Evolutionary conservation across 2,888 invertebrate species (phyloP), one percentile per base, ranked within the genome.

Genomic region (Fissipunctia ypsillon): DNA sequence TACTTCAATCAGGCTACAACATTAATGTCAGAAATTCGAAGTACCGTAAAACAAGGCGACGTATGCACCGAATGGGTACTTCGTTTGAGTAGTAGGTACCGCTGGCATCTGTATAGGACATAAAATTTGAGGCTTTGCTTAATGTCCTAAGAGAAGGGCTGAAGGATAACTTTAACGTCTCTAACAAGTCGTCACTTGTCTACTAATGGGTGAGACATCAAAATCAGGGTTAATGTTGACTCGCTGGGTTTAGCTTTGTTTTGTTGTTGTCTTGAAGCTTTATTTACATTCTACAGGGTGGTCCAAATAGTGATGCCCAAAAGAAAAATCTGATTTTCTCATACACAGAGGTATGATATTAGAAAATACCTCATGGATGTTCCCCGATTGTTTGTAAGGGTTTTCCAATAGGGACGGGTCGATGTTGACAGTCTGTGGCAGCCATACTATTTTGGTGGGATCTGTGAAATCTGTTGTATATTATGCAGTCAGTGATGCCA

Each of bases 31-130:
- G 73, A 76, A 80, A 67, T 80, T 57, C 50, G 60, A 73, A 78
- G 73, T 78, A 69, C 69, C 65, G 57, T 86, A 81, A 81, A 84
- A 81, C 79, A 75, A 60, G 77, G 83, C 79, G 73, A 83, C 84
- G 84, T 84, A 78, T 87, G 87, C 84, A 61, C 73, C 19, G 66
- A 86, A 88, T 78, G 81, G 85, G 81, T 76, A 81, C 78, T 87
- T 81, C 70, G 80, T 73, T 81, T 81, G 71, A 77, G 54, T 31
- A 64, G 54, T n/a, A n/a, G n/a, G n/a, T 69, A 66, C 77, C 80
- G 67, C 78, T 81, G 65, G 81, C 86, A 87, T 87, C 87, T 89
- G 87, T 86, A 84, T 67, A 65, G 82, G 31, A 64, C 83, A 82
- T 90, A 85, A 88, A 88, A 89, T 83, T 76, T 75, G 68, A 71